Evolutionary conservation across 1,140 invertebrate genomes (phyloP).

Genomic region (Trachymyrmex cornetzi): DNA sequence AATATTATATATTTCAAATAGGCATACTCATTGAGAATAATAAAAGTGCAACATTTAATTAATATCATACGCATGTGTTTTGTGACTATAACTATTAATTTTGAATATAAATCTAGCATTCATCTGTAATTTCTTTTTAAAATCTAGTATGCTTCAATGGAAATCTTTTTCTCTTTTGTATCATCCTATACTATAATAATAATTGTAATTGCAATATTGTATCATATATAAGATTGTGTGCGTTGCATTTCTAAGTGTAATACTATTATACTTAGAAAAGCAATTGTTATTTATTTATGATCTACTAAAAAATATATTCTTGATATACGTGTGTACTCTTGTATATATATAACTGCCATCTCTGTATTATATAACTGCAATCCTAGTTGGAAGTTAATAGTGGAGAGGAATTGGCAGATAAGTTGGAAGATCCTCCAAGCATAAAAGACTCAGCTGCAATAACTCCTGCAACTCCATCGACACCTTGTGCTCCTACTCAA

Average conservation of each 20-base stretch:
- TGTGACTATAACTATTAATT: background rate
- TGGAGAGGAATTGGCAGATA: conserved; percentile 84
- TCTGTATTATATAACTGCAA: conserved; percentile 71
- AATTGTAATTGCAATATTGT: background rate
- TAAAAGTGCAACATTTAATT: background rate
- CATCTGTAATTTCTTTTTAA: background rate
- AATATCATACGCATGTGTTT: background rate
- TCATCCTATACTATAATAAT: background rate
- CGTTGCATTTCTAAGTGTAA: background rate
- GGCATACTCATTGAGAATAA: conserved; percentile 3
- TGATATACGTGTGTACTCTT: background rate
- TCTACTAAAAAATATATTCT: conserved; percentile 30
- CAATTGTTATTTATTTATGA: conserved; percentile 15
- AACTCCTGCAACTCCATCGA: conserved; percentile 83
- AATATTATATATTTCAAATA: conserved; percentile 21
- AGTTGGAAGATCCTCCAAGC: conserved; percentile 84
- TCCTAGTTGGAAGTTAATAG: conserved; percentile 85
- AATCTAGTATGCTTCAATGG: background rate
- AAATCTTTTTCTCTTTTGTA: conserved; percentile 9
- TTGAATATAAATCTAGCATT: conserved; percentile 2
- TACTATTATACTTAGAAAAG: background rate
- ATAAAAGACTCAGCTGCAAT: conserved; percentile 82
- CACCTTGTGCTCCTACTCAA: conserved; percentile 81
- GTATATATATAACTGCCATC: conserved; percentile 47
- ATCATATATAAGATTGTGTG: background rate